Base-by-base conservation (phyloP, 2,888 invertebrate species). In the Junonia oenone region DNA sequence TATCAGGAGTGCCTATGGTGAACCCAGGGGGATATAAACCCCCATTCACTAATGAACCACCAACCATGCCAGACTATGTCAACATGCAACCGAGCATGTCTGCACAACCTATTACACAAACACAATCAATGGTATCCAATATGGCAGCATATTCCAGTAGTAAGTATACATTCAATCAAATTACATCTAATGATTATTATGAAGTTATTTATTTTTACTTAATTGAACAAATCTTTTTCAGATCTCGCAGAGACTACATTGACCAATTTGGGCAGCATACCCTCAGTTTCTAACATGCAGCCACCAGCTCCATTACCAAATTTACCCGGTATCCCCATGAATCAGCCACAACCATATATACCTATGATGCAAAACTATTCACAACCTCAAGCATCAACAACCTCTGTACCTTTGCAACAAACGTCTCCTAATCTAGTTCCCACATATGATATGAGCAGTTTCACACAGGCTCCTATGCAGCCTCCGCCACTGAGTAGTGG, bases 221-320 rank as follows among this genome's bases (percentile, higher is more conserved):
- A 59, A 47, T 45, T 46, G n/a, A 35, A 57, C 52, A 51, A 14
- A 35, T 19, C 40, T 19, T 64, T 82, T 81, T 43, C 79, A 91
- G 91, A 81, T 77, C 76, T 90, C 62, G 89, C 90, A 51, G 90
- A 90, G 66, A 76, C 88, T 62, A 85, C 91, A 50, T 70, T 90
- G 57, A 88, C 90, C 29, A 90, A 87, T 67, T 64, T 90, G 61
- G 90, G 90, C 40, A 90, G 90, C 62, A 86, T 89, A 79, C 88
- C 90, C 51, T 87, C 90, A 14, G 82, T 86, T 15, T 90, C 89
- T 6, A 86, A 81, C 63, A 81, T 91, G 73, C 91, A 90, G 56
- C 91, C 91, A 11, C 91, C 91, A 40, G 88, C 91, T 14, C 91
- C 91, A 1, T 70, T 92, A 61, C 90, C 91, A 8, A 91, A 76